Evolutionary conservation across 2,113 vertebrate genomes (phyloP).

Genomic region (Garra rufa): DNA sequence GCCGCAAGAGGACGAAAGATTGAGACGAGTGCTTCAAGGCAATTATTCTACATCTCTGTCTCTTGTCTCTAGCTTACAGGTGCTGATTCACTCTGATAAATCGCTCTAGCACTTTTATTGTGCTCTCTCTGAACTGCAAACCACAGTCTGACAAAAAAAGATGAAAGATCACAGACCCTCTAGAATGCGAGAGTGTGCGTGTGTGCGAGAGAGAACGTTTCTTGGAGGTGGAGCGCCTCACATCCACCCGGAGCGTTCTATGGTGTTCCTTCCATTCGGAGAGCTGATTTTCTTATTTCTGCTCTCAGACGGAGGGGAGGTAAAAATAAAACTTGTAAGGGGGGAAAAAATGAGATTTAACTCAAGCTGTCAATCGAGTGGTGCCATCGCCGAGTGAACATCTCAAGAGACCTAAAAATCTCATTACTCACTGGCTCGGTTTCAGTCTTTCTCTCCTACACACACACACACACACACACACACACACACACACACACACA

Average conservation of each 20-base stretch:
- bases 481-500: conserved; percentile 30
- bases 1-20: conserved; percentile 26
- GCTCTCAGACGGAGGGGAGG: conserved; percentile 43
- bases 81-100: conserved; percentile 40
- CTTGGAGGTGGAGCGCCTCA: not conserved
- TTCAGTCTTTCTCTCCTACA: conserved; percentile 8
- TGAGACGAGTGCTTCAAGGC: not conserved
- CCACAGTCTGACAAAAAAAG: conserved; percentile 24
- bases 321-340: conserved; percentile 51
- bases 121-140: conserved; percentile 35
- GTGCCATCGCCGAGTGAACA: conserved; percentile 52
- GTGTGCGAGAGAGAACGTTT: conserved; percentile 34
- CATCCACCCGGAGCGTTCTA: not conserved
- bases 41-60: conserved; percentile 18
- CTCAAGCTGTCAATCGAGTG: conserved; percentile 58
- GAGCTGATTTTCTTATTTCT: conserved; percentile 50
- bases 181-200: not conserved
- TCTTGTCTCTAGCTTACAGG: conserved; percentile 29
- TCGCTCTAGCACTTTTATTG: conserved; percentile 19
- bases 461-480: conserved; percentile 40
- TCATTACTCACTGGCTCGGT: conserved; percentile 53
- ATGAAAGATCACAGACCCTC: conserved; percentile 34
- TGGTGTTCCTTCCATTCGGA: conserved; percentile 41
- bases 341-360: conserved; percentile 43
- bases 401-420: conserved; percentile 58